Conservation (phyloP, 2,113 vertebrate species). For the Tinamus guttatus region DNA sequence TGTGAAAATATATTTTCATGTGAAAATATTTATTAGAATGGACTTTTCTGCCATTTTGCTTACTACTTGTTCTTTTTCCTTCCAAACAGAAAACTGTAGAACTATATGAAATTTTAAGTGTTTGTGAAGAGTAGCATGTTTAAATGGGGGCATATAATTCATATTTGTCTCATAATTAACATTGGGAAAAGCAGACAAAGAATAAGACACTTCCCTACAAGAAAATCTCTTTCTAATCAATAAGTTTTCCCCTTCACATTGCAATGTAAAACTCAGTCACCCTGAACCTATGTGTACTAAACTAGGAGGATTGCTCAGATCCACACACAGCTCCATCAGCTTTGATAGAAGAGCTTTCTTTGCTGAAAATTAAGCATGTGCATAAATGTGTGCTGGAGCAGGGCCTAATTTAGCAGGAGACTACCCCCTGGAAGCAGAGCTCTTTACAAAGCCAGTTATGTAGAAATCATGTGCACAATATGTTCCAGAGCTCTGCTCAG, state of each 20-base stretch:
- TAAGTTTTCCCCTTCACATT: not conserved
- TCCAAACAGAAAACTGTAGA: not conserved
- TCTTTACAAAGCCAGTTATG: not conserved
- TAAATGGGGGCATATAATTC: not conserved
- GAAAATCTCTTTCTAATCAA: not conserved
- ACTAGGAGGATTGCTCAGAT: not conserved
- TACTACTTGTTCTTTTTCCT: not conserved
- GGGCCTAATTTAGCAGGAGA: conserved; percentile 29
- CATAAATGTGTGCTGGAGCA: conserved; percentile 18
- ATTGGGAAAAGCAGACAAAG: not conserved
- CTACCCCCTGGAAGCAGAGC: conserved; percentile 21
- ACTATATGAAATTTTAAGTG: not conserved
- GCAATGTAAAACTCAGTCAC: not conserved
- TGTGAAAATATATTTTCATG: not conserved
- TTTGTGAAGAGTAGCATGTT: not conserved
- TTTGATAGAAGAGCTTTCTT: not conserved
- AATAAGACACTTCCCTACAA: not conserved
- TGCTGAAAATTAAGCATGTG: conserved; percentile 21
- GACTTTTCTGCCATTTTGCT: not conserved
- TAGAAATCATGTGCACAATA: not conserved
- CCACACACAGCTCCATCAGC: not conserved
- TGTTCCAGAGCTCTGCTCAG: conserved; percentile 11
- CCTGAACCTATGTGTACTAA: conserved; percentile 2
- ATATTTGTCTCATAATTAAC: not conserved
- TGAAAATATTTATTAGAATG: not conserved